Evolutionary conservation across 2,797 vertebrate species (phyloP).

Genomic region (Aselliscus stoliczkanus): DNA sequence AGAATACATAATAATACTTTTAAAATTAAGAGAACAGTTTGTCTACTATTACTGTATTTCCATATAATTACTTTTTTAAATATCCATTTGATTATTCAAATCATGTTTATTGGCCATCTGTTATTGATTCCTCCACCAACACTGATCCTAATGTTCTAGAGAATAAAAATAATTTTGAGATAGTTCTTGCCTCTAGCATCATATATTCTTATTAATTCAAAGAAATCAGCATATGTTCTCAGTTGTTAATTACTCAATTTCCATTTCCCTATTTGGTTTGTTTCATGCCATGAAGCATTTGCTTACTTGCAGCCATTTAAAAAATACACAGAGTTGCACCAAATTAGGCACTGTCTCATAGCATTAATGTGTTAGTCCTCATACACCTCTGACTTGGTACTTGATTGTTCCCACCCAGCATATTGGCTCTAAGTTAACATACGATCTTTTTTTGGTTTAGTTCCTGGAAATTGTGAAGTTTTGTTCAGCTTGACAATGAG

Average conservation of each 20-base stretch:
- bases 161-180: neutral
- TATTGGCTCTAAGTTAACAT: neutral
- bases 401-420: neutral
- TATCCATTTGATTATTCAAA: neutral
- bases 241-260: neutral
- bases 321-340: neutral
- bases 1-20: neutral
- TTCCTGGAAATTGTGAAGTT: neutral
- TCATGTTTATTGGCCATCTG: neutral
- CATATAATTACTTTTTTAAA: neutral
- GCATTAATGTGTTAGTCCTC: neutral
- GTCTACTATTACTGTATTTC: neutral
- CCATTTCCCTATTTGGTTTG: neutral
- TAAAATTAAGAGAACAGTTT: neutral
- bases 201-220: neutral
- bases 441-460: neutral
- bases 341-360: neutral
- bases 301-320: neutral
- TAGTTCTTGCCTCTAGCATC: neutral
- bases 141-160: neutral
- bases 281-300: neutral
- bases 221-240: neutral
- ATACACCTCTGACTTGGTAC: neutral
- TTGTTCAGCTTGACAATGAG: neutral
- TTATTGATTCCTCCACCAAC: neutral